Evolutionary conservation across 2,113 vertebrate species (phyloP).

Genomic region (Tympanuchus pallidicinctus): DNA sequence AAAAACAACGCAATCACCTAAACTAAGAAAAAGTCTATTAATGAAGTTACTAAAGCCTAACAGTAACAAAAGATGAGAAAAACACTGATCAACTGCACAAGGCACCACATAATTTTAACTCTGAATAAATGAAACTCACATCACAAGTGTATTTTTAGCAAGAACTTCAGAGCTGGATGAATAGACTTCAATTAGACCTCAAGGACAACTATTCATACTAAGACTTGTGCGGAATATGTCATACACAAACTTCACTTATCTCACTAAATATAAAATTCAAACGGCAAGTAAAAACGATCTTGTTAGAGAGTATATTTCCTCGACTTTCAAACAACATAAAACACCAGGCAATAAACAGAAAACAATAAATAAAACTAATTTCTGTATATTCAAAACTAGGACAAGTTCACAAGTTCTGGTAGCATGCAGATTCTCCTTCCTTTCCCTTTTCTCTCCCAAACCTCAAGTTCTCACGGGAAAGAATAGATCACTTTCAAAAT

Average conservation of each 20-base stretch:
- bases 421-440: not conserved
- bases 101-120: not conserved
- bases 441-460: not conserved
- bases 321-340: not conserved
- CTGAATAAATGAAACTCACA: not conserved
- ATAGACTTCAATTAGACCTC: conserved; percentile 61
- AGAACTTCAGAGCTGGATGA: conserved; percentile 47
- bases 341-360: not conserved
- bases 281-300: not conserved
- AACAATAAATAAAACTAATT: not conserved
- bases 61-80: not conserved
- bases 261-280: conserved; percentile 12
- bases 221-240: conserved; percentile 32
- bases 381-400: not conserved
- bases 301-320: not conserved
- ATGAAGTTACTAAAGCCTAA: not conserved
- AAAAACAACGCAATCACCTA: not conserved
- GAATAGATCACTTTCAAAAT: not conserved
- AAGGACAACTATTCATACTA: conserved; percentile 49
- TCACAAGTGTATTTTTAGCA: conserved; percentile 41
- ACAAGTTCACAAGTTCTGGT: fast-evolving
- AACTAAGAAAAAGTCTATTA: not conserved
- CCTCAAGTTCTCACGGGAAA: conserved; percentile 19
- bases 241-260: conserved; percentile 57
- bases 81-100: not conserved